phyloP scores from a whole-genome alignment of 2,888 invertebrate species.

The Erannis defoliaria region DNA sequence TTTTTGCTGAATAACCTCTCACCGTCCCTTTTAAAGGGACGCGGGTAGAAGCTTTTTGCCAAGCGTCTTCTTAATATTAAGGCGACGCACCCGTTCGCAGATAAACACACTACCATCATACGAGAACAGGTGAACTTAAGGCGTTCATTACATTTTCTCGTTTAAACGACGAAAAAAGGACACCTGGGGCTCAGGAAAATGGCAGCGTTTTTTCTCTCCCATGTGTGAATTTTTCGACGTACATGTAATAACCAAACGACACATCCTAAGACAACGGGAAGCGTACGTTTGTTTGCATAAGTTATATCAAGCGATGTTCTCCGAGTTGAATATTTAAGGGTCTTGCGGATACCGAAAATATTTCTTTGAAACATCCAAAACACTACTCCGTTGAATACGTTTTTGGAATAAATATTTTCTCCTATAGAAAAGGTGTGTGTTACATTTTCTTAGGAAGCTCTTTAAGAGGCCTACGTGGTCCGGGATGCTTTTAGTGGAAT shows the following conservation, averaged over 20 bases:
- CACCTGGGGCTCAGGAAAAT: constrained; percentile 65
- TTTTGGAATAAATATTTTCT: constrained; percentile 66
- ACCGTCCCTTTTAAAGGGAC: constrained; percentile 32
- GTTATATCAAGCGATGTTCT: constrained; percentile 53
- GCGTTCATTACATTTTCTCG: constrained; percentile 63
- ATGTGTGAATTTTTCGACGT: constrained; percentile 40
- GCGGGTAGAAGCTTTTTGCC: constrained; percentile 28
- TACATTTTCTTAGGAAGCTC: constrained; percentile 53
- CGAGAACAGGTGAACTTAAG: constrained; percentile 48
- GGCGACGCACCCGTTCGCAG: constrained; percentile 44
- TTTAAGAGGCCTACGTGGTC: constrained; percentile 55
- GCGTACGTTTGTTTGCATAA: constrained; percentile 67
- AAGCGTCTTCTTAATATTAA: constrained; percentile 51
- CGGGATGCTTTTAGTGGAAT: constrained; percentile 78
- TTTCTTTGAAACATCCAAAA: constrained; percentile 66
- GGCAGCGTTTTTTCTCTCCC: constrained; percentile 50
- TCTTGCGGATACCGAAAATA: constrained; percentile 57
- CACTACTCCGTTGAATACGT: constrained; percentile 70
- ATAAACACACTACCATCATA: constrained; percentile 46
- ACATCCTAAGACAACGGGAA: constrained; percentile 59
- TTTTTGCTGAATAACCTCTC: constrained; percentile 54
- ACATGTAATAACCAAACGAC: constrained; percentile 49
- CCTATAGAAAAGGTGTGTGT: constrained; percentile 64
- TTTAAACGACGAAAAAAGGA: constrained; percentile 55
- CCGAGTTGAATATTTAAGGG: constrained; percentile 40